These are phyloP conservation scores for Tanypteryx hageni DNA, from an alignment of 2,888 invertebrate species.

Conservation along the genomic window DNA sequence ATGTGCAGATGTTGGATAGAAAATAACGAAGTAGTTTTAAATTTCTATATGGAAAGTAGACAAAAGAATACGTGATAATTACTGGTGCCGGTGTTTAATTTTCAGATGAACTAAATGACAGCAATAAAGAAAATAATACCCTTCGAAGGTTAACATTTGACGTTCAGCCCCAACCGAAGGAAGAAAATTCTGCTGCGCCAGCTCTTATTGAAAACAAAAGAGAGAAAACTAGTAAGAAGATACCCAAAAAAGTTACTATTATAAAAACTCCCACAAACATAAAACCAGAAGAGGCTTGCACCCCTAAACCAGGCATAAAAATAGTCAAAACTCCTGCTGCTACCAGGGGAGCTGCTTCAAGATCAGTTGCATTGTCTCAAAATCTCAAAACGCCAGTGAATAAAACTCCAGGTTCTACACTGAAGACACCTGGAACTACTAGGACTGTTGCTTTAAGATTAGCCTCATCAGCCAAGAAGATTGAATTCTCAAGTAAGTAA, in stretches of 20 bases:
- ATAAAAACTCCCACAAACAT: not conserved
- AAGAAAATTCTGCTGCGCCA: not conserved
- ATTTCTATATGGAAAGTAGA: not conserved
- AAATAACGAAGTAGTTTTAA: not conserved
- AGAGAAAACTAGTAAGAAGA: not conserved
- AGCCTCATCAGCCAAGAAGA: not conserved
- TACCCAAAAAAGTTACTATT: not conserved
- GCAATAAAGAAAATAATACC: constrained; percentile 48
- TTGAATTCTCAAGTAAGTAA: not conserved
- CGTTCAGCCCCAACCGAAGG: not conserved
- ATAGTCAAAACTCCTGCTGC: not conserved
- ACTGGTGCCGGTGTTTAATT: not conserved
- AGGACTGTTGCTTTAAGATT: not conserved
- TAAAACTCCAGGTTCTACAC: not conserved
- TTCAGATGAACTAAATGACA: constrained; percentile 20
- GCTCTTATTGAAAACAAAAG: not conserved
- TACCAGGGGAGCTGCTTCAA: not conserved
- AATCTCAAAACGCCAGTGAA: not conserved
- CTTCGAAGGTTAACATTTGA: constrained; percentile 42
- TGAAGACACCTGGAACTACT: not conserved
- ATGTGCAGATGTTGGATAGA: not conserved
- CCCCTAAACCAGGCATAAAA: not conserved
- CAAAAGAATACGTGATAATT: not conserved
- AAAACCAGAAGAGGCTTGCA: not conserved
- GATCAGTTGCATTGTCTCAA: not conserved